A percentile compares a stretch with the other conserved stretches of the same genome.
Conservation (phyloP, 2,888 invertebrate species). For the Spisula subtruncata region DNA sequence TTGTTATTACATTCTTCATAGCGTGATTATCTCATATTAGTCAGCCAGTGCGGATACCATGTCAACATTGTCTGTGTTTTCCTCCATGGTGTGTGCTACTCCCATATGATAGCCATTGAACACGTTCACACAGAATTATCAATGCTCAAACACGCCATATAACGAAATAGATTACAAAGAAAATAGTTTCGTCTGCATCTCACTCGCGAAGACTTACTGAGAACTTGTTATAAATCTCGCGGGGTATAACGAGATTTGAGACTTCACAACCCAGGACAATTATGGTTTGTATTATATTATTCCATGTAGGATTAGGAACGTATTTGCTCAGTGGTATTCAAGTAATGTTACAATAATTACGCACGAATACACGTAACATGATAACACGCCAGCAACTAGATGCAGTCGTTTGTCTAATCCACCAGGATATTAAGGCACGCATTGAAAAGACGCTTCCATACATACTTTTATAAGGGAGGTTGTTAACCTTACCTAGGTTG, state of each 20-base stretch:
- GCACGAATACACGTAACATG: neutral
- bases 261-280: slow-evolving; percentile 18
- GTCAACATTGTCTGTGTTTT: neutral
- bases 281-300: neutral
- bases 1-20: no score
- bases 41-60: neutral
- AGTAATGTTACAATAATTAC: neutral
- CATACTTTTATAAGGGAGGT: no score
- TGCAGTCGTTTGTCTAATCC: neutral
- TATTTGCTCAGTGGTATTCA: neutral
- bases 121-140: no score
- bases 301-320: neutral
- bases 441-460: no score
- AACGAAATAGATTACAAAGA: no score
- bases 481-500: no score
- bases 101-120: neutral
- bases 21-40: neutral
- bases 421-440: no score
- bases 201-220: neutral
- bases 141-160: no score
- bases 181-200: neutral
- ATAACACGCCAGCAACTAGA: neutral
- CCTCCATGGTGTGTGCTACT: neutral
- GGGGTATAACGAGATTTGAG: neutral
- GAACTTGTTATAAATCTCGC: neutral